Percentiles rank a stretch among this genome's conserved stretches.
Conservation (phyloP, 2,113 vertebrate genomes). For the Oncorhynchus kisutch region DNA sequence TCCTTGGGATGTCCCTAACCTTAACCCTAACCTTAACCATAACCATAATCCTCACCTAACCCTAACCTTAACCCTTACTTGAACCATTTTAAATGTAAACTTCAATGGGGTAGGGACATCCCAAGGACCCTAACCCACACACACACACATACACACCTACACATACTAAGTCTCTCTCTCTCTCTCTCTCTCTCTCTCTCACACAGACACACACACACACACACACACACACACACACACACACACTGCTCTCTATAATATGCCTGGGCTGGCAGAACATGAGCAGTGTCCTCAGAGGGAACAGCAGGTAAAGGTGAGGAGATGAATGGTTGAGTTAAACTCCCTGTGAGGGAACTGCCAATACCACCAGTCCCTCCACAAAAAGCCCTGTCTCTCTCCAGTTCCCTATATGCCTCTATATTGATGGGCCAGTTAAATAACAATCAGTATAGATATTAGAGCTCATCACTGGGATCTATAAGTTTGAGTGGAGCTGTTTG, state of each 20-base stretch:
- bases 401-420: constrained; percentile 34
- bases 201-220: constrained; percentile 2
- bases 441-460: constrained; percentile 67
- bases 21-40: no score
- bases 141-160: constrained; percentile 11
- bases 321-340: constrained; percentile 25
- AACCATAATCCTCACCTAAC: no score
- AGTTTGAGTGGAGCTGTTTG: constrained; percentile 61
- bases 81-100: no score
- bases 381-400: constrained; percentile 30
- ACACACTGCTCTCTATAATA: neutral
- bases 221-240: constrained; percentile 5
- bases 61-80: no score
- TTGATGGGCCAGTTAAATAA: constrained; percentile 60
- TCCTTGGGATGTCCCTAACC: no score
- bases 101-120: no score
- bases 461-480: constrained; percentile 56
- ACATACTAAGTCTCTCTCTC: no score
- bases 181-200: neutral
- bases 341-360: no score
- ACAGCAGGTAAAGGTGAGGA: constrained; percentile 26
- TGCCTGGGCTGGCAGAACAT: neutral
- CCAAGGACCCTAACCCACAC: constrained; percentile 1
- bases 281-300: neutral
- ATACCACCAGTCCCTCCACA: constrained; percentile 1